Evolutionary conservation across 2,113 vertebrate genomes (phyloP), one percentile per base, ranked within the genome.

Genomic region (Lota lota): DNA sequence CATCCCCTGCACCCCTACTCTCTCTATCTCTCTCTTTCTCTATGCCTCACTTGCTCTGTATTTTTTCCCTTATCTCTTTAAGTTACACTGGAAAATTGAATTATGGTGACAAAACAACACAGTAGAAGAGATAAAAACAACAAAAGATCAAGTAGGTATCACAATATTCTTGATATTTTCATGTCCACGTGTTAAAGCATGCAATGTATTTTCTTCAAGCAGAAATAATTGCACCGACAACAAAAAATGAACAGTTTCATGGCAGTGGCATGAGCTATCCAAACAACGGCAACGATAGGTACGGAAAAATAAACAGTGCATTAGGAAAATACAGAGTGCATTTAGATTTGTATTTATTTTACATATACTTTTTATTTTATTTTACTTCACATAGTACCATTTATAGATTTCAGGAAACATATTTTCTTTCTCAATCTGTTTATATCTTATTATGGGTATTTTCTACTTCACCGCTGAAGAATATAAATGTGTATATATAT

Each of bases 211-310:
- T 90, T 84, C 73, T 84, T 81, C 88, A 90, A 88, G 90, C 88
- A 88, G 79, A 68, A 85, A 87, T 84, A 85, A 77, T 72, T 78
- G 81, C 85, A 87, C 74, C 67, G 78, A 86, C 77, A 86, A 85
- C 79, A 87, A 76, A 83, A 84, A 85, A 75, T 20, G 81, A 80
- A 72, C 71, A 36, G 81, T 83, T 89, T 85, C 77, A 90, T 90
- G 89, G 90, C 90, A 91, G 91, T 92, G 89, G 84, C 77, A 85
- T 83, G 85, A 90, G 86, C 83, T 92, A 79, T 87, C 83, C 63
- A 75, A 85, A 82, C 75, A 70, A 76, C 53, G 74, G 76, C 68
- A 19, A 88, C 75, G 72, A 69, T 76, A 81, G 71, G 78, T 80
- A 87, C 74, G 67, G 79, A 88, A 82, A 86, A 76, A 81, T 61